A percentile compares a stretch with the other conserved stretches of the same genome.
phyloP scores from a whole-genome alignment of 2,113 vertebrate genomes.

The Prietella phreatophila region DNA sequence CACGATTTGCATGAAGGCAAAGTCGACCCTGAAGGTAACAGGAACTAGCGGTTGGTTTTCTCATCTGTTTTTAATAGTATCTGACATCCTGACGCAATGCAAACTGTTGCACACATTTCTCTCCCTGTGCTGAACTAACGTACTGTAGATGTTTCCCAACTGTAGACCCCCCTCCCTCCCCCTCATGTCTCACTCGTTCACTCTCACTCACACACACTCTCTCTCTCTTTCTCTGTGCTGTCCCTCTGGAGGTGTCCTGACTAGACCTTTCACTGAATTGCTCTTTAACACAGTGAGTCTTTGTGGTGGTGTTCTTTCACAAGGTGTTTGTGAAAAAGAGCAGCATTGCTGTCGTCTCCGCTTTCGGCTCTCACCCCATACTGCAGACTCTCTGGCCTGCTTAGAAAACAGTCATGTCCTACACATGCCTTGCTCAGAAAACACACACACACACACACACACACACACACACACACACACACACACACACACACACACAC shows the following conservation, averaged over 20 bases:
- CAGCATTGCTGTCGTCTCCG: constrained; percentile 60
- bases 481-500: constrained; percentile 8
- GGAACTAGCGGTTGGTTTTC: constrained; percentile 3
- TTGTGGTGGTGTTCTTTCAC: constrained; percentile 64
- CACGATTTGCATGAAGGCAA: constrained; percentile 45
- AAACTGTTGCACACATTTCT: constrained; percentile 62
- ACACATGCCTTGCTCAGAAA: constrained; percentile 41
- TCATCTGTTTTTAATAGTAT: constrained; percentile 52
- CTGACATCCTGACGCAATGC: constrained; percentile 59
- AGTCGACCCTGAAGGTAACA: constrained; percentile 48
- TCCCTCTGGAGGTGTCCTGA: constrained; percentile 68
- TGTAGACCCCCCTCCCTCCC: constrained; percentile 55
- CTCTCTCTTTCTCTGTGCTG: constrained; percentile 26
- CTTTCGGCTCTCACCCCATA: constrained; percentile 42
- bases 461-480: constrained; percentile 2
- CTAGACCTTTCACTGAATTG: constrained; percentile 63
- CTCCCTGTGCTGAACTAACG: constrained; percentile 54
- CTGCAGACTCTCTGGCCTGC: constrained; percentile 45
- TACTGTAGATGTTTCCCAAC: constrained; percentile 60
- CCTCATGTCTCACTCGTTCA: constrained; percentile 50
- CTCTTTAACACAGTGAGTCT: constrained; percentile 65
- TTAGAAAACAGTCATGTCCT: constrained; percentile 62
- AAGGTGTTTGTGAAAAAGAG: constrained; percentile 71
- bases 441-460: neutral
- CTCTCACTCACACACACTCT: constrained; percentile 31